These are phyloP conservation scores for Tethya wilhelma DNA, from an alignment of 37 sponge, comb jelly and placozoan species.

Conservation along the genomic window DNA sequence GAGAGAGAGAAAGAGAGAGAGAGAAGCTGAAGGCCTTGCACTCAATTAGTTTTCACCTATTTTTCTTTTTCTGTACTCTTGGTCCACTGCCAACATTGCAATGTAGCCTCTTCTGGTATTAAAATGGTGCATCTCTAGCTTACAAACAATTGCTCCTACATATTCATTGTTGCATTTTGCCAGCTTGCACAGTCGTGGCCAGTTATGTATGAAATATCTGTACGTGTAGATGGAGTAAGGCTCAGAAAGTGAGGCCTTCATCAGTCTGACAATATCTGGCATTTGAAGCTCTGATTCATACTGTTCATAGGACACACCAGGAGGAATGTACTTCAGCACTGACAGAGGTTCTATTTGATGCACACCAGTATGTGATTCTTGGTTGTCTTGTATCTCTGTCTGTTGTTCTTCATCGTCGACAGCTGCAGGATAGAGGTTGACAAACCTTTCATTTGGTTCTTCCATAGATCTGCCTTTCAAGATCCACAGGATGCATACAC, in stretches of 20 bases:
- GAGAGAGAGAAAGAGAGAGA: not conserved
- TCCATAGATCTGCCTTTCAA: not conserved
- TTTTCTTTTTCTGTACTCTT: constrained; percentile 80
- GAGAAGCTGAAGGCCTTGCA: not conserved
- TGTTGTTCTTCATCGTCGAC: not conserved
- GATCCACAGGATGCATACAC: no score
- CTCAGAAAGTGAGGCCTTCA: constrained; percentile 93
- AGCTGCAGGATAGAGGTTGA: not conserved
- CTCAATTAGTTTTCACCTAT: constrained; percentile 66
- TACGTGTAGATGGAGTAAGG: constrained; percentile 99
- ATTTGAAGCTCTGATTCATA: constrained; percentile 87
- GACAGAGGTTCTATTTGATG: constrained; percentile 24
- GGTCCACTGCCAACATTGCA: constrained; percentile 97
- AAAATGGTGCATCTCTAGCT: constrained; percentile 75
- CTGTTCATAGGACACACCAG: constrained; percentile 30
- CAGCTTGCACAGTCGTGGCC: constrained; percentile 93
- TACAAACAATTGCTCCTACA: constrained; percentile 97
- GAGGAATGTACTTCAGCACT: not conserved
- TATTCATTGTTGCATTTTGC: constrained; percentile 67
- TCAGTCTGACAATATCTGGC: constrained; percentile 88
- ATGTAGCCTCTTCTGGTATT: constrained; percentile 90
- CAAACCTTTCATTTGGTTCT: not conserved
- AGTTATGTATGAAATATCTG: constrained; percentile 97
- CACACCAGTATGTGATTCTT: not conserved
- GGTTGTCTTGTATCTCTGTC: not conserved